Base-by-base conservation (phyloP, 2,113 vertebrate genomes). In the Phylloscopus trochiloides region DNA sequence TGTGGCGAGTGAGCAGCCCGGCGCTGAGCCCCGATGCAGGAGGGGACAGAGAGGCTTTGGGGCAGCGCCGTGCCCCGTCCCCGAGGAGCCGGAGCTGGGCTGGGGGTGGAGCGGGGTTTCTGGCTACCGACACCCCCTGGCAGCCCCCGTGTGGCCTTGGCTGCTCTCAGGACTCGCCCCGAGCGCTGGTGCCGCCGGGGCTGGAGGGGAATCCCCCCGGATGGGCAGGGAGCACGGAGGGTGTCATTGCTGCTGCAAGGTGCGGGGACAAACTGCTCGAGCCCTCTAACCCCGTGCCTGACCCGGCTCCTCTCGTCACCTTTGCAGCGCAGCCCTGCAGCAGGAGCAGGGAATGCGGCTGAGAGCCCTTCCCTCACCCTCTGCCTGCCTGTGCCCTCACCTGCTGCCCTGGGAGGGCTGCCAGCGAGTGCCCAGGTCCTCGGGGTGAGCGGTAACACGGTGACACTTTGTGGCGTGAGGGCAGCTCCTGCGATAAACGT, bases 401-500 rank as follows among this genome's bases (percentile, higher is more conserved):
- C 65, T 2, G 3, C 66, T 42, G 72, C n/a, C 43, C 6, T 2
- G 57, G 10, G 5, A 12, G 43, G 21, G 31, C 2, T 32, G 32
- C 50, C 83, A 66, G 38, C 42, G 40, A 5, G 26, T 1, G 16
- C 55, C 40, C 9, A 0, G 31, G 25, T 2, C 25, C 54, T 12
- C 2, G 17, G 21, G 19, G n/a, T 0, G 1, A 2, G 40, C 40
- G 40, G 40, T 40, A 13, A 40, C 34, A 24, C 8, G 38, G 67
- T 52, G 91, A 45, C 34, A 22, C 6, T 43, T 6, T 3, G 59
- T 1, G 3, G 40, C 5, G 38, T 34, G 73, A 10, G 66, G 54
- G 65, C 61, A 11, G 43, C 70, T 36, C 22, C 82, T 52, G 21
- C 5, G 77, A 63, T 91, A 96, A 95, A 95, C 78, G 90, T 81